Evolutionary conservation across 2,797 vertebrate genomes (phyloP).

Genomic region (Gallirallus australis): DNA sequence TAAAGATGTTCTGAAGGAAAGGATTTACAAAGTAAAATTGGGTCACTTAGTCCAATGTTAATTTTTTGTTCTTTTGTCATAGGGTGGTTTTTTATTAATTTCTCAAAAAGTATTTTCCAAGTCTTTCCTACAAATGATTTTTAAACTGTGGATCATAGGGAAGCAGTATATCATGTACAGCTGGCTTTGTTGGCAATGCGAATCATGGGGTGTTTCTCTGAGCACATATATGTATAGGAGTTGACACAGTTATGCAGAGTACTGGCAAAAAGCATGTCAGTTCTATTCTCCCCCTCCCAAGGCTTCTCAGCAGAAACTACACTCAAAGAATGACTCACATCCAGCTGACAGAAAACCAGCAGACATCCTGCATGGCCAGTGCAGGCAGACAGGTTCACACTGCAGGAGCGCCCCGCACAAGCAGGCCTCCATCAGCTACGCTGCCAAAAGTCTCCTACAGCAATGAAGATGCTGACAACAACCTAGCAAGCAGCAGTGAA

Average conservation of each 20-base stretch:
- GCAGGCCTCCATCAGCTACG: background rate
- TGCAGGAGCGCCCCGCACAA: fast-evolving
- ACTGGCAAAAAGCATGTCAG: background rate
- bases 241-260: background rate
- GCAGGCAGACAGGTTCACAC: background rate
- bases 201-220: background rate
- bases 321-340: background rate
- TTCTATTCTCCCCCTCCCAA: background rate
- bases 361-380: background rate
- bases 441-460: background rate
- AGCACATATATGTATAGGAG: background rate
- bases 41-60: background rate
- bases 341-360: background rate
- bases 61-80: background rate
- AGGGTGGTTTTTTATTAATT: background rate
- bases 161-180: background rate
- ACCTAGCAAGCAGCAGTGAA: background rate
- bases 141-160: background rate
- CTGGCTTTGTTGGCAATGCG: background rate
- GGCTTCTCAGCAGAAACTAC: background rate
- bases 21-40: background rate
- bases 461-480: background rate
- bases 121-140: background rate
- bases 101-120: background rate
- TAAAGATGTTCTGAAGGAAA: background rate